Evolutionary conservation across 2,888 invertebrate genomes (phyloP), one percentile per base, ranked within the genome.

Genomic region (Acronicta psi): DNA sequence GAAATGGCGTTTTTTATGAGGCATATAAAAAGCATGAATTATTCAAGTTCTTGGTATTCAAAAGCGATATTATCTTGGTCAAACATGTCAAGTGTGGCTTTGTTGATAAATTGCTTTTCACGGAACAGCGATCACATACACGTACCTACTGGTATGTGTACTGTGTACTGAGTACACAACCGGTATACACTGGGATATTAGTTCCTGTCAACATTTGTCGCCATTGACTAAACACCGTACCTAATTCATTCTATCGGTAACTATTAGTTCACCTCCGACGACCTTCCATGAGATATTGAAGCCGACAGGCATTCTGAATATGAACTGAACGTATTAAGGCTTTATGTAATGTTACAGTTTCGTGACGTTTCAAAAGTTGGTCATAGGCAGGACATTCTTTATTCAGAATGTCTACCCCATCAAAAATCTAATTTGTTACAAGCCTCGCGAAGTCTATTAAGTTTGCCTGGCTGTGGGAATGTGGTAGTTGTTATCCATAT

Each of bases 181-280:
- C 29, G 40, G 42, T 44, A 51, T 49, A 65, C 47, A 69, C 54
- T 29, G 36, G 31, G 49, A 47, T 63, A 71, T 73, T 74, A 67
- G 49, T 73, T 58, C 55, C 46, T 52, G 74, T 73, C 59, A 66
- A 72, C 59, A 65, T 65, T 73, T 29, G 42, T 31, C 34, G 54
- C 40, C 59, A 53, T 59, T 66, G 62, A 71, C 45, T 47, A 52
- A 67, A 54, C 40, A 57, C 6, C 38, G 49, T 52, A n/a, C n/a
- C n/a, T n/a, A 52, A 73, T 72, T 67, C 50, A 55, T 58, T 52
- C 50, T 36, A 46, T 11, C n/a, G 40, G 34, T 20, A n/a, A n/a
- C n/a, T n/a, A 54, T 69, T 40, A 20, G 43, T 18, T 65, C 44
- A 57, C 49, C 52, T 31, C 13, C 13, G 13, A 34, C 42, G 10